phyloP scores from a whole-genome alignment of 1,140 invertebrate genomes.

The Antheraea pernyi region DNA sequence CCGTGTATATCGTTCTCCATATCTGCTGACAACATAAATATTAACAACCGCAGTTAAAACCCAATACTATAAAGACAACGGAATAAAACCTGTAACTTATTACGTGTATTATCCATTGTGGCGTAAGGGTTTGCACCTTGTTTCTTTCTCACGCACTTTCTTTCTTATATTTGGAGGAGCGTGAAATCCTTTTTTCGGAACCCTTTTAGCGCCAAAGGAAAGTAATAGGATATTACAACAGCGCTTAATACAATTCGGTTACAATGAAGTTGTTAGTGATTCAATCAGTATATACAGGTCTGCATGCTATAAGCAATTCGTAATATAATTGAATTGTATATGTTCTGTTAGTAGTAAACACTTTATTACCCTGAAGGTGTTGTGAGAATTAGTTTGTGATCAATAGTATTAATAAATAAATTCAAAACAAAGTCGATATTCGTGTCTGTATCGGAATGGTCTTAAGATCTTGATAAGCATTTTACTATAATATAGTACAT shows the following conservation, averaged over 20 bases:
- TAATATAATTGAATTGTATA: background rate
- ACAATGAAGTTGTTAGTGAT: conserved; percentile 15
- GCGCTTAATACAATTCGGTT: conserved; percentile 11
- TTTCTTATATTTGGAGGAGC: conserved; percentile 47
- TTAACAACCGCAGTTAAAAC: conserved; percentile 46
- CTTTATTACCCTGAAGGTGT: background rate
- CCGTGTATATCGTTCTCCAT: conserved; percentile 21
- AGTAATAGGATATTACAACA: conserved; percentile 21
- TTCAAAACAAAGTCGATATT: background rate
- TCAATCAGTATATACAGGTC: conserved; percentile 9
- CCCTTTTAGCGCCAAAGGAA: conserved; percentile 41
- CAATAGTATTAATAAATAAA: background rate
- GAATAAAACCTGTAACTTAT: conserved; percentile 42
- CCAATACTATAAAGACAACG: conserved; percentile 42
- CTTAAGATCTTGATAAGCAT: too few relatives aligned
- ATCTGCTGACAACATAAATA: conserved; percentile 44
- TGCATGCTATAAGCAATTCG: background rate
- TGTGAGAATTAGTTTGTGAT: background rate
- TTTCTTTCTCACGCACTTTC: conserved; percentile 56
- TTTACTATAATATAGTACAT: too few relatives aligned
- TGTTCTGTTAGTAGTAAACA: background rate
- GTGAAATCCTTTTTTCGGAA: conserved; percentile 51
- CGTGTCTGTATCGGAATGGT: too few relatives aligned
- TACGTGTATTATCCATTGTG: conserved; percentile 38
- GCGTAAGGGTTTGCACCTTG: conserved; percentile 41